Evolutionary conservation across 1,140 invertebrate genomes (phyloP), one percentile per base, ranked within the genome.

Genomic region (Agraylea sexmaculata): DNA sequence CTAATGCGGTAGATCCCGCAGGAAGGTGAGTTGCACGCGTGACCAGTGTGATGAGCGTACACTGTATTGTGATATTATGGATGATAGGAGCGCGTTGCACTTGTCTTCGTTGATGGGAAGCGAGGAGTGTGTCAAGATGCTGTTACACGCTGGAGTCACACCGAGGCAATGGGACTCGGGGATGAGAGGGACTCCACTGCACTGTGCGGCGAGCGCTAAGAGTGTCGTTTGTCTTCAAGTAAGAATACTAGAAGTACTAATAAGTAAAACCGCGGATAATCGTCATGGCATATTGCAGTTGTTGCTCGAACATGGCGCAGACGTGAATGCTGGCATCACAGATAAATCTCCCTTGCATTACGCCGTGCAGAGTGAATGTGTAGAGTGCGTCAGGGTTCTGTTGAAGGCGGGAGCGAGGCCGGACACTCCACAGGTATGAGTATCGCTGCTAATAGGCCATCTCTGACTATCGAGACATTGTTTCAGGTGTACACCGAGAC

Each of bases 401-500:
- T 53, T 86, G 18, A 69, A 77, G 48, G 70, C 73, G 29, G 79
- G 80, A 18, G 83, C 83, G 3, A 73, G 70, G 51, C 78, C 82
- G 28, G 83, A 84, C 49, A 83, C 79, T 39, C 75, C 77, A n/a
- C 80, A 83, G 67, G 80, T 77, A 57, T 17, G 5, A 21, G 13
- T 21, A 21, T 8, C 23, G n/a, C 20, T 21, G 5, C 3, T 10
- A 17, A 2, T 40, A 33, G n/a, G 15, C 6, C 11, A 15, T 2
- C 17, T 16, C 16, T 11, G 8, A 3, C 11, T 10, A 27, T 37
- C 16, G 8, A 38, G 12, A 16, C 23, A 12, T 43, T 12, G 36
- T 30, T 42, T 15, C 40, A 78, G 73, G 75, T 84, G 17, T 85
- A 77, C 47, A 85, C 79, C 3, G 83, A 87, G 63, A 87, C 85